A percentile compares a stretch with the other conserved stretches of the same genome.
These are phyloP conservation scores for Neotoxoptera formosana DNA, from an alignment of 1,140 invertebrate species.

Conservation along the genomic window DNA sequence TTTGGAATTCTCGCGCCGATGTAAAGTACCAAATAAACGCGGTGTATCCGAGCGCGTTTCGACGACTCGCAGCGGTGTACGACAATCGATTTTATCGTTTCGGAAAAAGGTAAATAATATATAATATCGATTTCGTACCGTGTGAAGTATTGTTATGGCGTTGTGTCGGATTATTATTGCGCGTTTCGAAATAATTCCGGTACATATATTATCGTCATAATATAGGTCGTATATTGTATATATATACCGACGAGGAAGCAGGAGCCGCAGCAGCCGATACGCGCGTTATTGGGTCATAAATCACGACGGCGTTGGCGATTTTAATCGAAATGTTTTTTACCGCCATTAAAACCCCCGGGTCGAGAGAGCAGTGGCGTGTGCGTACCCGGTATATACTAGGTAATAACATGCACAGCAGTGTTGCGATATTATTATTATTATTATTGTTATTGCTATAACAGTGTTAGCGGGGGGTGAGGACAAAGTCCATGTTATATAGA, in stretches of 20 bases:
- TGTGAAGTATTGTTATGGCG: not conserved
- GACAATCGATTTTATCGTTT: not conserved
- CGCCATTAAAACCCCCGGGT: not conserved
- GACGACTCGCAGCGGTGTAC: not conserved
- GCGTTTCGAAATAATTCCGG: not conserved
- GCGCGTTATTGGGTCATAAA: slow-evolving; percentile 10
- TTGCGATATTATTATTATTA: not conserved
- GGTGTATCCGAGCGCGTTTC: not conserved
- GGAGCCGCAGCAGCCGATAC: not conserved
- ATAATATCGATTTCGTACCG: not conserved
- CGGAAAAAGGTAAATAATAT: not conserved
- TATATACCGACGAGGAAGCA: not conserved
- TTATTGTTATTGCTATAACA: not conserved
- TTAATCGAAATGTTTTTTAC: slow-evolving; percentile 40
- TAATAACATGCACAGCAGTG: not conserved
- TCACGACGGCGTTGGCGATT: slow-evolving; percentile 9
- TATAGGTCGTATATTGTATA: not conserved
- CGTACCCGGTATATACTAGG: not conserved
- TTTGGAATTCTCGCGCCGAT: not conserved
- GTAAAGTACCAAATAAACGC: not conserved
- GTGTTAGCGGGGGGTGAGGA: not conserved
- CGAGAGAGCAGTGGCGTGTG: not conserved
- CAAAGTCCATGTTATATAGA: not conserved
- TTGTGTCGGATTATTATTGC: slow-evolving; percentile 13
- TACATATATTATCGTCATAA: not conserved